Evolutionary conservation across 2,888 invertebrate genomes (phyloP).

Genomic region (Cephus pygmeus): DNA sequence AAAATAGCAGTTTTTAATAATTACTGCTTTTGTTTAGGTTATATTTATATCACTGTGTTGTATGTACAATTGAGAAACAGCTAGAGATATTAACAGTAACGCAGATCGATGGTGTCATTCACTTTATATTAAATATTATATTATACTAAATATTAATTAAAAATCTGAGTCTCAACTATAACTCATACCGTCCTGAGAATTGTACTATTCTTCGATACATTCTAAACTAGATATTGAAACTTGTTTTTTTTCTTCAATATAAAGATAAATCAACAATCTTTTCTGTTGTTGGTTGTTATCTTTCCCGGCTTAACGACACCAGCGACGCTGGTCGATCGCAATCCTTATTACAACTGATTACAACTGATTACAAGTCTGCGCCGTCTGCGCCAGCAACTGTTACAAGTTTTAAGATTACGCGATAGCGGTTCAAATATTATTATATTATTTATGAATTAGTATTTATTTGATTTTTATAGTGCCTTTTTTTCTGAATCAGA

Average conservation of each 20-base stretch:
- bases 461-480: background rate
- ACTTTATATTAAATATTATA: background rate
- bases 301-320: background rate
- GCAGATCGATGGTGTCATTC: background rate
- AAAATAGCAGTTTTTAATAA: background rate
- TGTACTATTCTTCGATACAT: background rate
- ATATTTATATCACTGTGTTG: background rate
- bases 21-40: background rate
- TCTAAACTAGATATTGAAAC: background rate
- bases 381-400: background rate
- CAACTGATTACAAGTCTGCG: background rate
- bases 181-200: background rate
- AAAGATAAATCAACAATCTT: background rate
- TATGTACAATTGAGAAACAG: background rate
- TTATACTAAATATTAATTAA: background rate
- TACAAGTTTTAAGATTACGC: background rate
- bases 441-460: background rate
- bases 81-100: background rate
- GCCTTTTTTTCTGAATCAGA: background rate
- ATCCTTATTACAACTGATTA: background rate
- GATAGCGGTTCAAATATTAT: background rate
- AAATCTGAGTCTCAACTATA: background rate
- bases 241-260: background rate
- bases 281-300: background rate
- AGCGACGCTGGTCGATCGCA: background rate